A percentile compares a stretch with the other conserved stretches of the same genome.
Conservation (phyloP, 1,140 invertebrate species). For the Elymnias hypermnestra region DNA sequence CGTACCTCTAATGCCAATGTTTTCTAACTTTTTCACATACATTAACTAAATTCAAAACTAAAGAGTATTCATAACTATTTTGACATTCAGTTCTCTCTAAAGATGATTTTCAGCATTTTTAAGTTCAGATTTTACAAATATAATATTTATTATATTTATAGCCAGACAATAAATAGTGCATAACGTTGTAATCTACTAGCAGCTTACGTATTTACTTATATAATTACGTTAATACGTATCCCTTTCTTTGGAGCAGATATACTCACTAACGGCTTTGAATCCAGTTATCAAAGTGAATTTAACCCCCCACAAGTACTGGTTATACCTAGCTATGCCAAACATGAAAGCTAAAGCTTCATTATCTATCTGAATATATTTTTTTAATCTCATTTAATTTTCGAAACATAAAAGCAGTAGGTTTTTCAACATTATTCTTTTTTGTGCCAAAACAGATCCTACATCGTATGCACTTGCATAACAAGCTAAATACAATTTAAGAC, state of each 20-base stretch:
- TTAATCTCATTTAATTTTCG: background rate
- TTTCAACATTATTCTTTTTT: background rate
- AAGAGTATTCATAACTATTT: background rate
- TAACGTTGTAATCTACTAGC: slow-evolving; percentile 4
- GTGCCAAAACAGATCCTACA: background rate
- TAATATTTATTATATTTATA: slow-evolving; percentile 14
- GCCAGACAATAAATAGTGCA: slow-evolving; percentile 8
- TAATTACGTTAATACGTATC: no score
- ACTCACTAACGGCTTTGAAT: no score
- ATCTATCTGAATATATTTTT: slow-evolving; percentile 9
- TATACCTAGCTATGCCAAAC: slow-evolving; percentile 9
- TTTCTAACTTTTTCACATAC: no score
- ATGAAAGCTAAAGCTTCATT: slow-evolving; percentile 13
- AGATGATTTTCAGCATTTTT: slow-evolving; percentile 3
- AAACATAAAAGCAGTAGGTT: background rate
- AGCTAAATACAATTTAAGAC: background rate
- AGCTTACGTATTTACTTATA: no score
- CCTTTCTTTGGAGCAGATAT: slow-evolving; percentile 3
- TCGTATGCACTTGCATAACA: background rate
- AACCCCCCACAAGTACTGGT: slow-evolving; percentile 15
- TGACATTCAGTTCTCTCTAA: background rate
- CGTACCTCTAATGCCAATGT: no score
- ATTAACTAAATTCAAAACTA: no score
- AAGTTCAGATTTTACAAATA: slow-evolving; percentile 6
- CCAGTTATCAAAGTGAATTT: background rate